Percentiles rank a stretch among this genome's conserved stretches.
Conservation (phyloP, 1,140 invertebrate species). For the Agrilus planipennis region DNA sequence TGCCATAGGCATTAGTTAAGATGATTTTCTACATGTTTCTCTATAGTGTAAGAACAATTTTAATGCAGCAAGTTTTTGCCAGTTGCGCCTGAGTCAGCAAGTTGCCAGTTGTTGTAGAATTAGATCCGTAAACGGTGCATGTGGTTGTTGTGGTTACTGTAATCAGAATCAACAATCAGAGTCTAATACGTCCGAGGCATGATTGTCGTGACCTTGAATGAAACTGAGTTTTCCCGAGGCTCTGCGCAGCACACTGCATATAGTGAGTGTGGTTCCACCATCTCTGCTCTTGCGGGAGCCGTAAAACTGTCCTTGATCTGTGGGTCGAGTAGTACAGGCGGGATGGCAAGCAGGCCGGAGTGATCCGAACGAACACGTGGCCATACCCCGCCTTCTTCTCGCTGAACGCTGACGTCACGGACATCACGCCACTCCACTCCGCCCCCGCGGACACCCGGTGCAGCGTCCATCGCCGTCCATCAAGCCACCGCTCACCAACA, state of each 20-base stretch:
- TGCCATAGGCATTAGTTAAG: no score
- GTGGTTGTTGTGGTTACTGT: no score
- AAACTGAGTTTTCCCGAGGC: constrained; percentile 15
- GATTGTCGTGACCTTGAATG: constrained; percentile 22
- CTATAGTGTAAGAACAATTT: no score
- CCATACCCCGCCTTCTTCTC: constrained; percentile 16
- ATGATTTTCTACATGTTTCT: no score
- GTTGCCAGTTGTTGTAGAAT: no score
- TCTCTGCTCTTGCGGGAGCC: constrained; percentile 32
- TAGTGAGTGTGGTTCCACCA: no score
- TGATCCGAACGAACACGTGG: constrained; percentile 31
- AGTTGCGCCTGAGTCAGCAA: no score
- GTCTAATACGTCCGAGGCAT: constrained; percentile 3
- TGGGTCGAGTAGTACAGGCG: constrained; percentile 34
- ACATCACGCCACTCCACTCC: constrained; percentile 14
- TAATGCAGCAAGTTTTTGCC: no score
- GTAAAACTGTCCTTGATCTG: constrained; percentile 37
- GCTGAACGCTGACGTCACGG: constrained; percentile 15
- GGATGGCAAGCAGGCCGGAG: constrained; percentile 22
- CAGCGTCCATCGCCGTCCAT: no score
- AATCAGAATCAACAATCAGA: no score
- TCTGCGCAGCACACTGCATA: constrained; percentile 11
- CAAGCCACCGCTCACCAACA: no score
- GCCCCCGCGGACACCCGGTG: constrained; percentile 14
- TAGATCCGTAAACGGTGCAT: no score